Base-by-base conservation (phyloP, 2,888 invertebrate genomes). In the Lissocephala sabroskyi region DNA sequence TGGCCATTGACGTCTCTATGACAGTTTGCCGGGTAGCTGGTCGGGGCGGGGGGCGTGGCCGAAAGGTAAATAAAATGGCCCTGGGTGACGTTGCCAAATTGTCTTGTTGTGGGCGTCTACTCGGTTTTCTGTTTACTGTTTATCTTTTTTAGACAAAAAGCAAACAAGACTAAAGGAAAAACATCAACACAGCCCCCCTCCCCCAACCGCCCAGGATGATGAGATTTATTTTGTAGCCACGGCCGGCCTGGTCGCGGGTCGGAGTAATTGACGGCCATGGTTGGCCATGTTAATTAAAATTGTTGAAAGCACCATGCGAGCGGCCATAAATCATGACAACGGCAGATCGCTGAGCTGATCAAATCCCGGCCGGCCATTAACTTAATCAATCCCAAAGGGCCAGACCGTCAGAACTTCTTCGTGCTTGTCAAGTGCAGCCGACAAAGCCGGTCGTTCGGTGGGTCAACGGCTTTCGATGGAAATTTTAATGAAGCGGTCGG, bases 271-370 rank as follows among this genome's bases (percentile, higher is more conserved):
- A 53, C 52, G 53, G 53, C 52, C 52, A 45, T 29, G 47, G 56
- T 52, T 16, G 49, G 56, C 55, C 45, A 50, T 49, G 64, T 67
- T 70, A 75, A 70, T 70, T 70, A 70, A 70, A 66, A 71, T 64
- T 71, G 66, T 68, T 57, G 45, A 61, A 46, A 51, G 56, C 48
- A 66, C 56, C 75, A 61, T 56, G 71, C 52, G 35, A 40, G 6
- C 26, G n/a, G 35, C 43, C 29, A 70, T 75, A 75, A 70, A 70
- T 75, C 68, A 70, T 70, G 75, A 67, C 75, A 75, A 71, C 59
- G 68, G 52, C 71, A 67, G 59, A n/a, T n/a, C n/a, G n/a, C n/a
- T n/a, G n/a, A n/a, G n/a, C n/a, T n/a, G n/a, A n/a, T n/a, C n/a
- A n/a, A n/a, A n/a, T n/a, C n/a, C n/a, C n/a, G n/a, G n/a, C n/a